Conservation (phyloP, 2,113 vertebrate genomes). For the Hylia prasina region DNA sequence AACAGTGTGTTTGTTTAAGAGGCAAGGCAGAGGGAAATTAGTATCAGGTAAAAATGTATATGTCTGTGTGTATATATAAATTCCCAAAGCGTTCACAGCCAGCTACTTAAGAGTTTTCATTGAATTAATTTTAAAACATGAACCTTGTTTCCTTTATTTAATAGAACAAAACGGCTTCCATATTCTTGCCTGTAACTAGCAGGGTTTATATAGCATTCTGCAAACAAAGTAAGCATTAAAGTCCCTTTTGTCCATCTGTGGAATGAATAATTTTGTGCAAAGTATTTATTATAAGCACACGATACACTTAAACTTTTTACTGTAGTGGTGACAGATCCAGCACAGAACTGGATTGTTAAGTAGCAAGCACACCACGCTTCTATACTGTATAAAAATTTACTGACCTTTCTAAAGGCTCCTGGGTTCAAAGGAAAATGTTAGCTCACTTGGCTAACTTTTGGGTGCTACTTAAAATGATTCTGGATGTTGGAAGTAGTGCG, state of each 20-base stretch:
- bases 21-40: constrained; percentile 20
- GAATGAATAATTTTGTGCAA: constrained; percentile 74
- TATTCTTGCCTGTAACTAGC: constrained; percentile 64
- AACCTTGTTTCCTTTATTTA: constrained; percentile 76
- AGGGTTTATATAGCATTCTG: constrained; percentile 57
- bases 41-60: constrained; percentile 45
- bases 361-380: constrained; percentile 34
- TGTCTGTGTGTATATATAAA: constrained; percentile 46
- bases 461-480: neutral
- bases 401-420: constrained; percentile 45
- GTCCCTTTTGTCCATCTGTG: constrained; percentile 63
- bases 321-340: constrained; percentile 76
- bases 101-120: constrained; percentile 74
- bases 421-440: constrained; percentile 70
- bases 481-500: neutral
- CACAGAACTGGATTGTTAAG: constrained; percentile 73
- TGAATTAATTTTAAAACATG: constrained; percentile 77
- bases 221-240: constrained; percentile 72
- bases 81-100: constrained; percentile 62
- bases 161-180: constrained; percentile 74
- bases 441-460: constrained; percentile 45
- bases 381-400: constrained; percentile 50
- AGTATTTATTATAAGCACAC: constrained; percentile 74
- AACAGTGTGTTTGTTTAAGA: constrained; percentile 62
- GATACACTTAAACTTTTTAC: constrained; percentile 72